phyloP scores from a whole-genome alignment of 2,113 vertebrate genomes.

The Gasterosteus nipponicus region DNA sequence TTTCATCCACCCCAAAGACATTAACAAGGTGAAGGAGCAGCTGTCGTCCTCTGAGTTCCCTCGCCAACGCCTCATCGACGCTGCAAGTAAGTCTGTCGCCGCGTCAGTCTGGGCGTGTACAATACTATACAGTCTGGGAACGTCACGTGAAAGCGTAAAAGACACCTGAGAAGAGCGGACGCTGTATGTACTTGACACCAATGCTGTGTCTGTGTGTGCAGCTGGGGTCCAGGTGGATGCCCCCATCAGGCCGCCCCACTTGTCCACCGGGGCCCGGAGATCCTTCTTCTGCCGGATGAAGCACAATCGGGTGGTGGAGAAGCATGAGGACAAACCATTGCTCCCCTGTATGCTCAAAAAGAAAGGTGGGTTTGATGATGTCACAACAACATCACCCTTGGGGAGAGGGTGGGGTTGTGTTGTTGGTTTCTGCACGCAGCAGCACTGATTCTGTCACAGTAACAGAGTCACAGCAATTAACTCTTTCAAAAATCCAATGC shows the following conservation, averaged over 20 bases:
- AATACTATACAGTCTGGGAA: not conserved
- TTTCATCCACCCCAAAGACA: slow-evolving; percentile 90
- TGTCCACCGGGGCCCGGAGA: slow-evolving; percentile 84
- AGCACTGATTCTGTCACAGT: no score
- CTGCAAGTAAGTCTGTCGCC: slow-evolving; percentile 81
- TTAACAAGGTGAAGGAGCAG: slow-evolving; percentile 90
- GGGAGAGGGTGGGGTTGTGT: not conserved
- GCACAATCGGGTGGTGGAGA: slow-evolving; percentile 74
- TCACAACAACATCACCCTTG: not conserved
- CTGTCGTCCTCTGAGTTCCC: slow-evolving; percentile 83
- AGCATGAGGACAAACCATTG: slow-evolving; percentile 77
- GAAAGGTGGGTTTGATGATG: slow-evolving; percentile 80
- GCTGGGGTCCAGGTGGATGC: slow-evolving; percentile 83
- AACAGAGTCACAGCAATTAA: no score
- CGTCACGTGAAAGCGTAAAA: not conserved
- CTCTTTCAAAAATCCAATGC: no score
- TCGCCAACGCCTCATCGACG: slow-evolving; percentile 84
- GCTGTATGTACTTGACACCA: no score
- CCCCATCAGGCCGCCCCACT: slow-evolving; percentile 62
- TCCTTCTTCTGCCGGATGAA: slow-evolving; percentile 91
- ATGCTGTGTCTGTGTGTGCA: slow-evolving; percentile 28
- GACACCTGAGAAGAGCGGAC: not conserved
- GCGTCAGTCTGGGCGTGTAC: not conserved
- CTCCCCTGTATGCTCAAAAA: slow-evolving; percentile 79
- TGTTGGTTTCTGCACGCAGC: not conserved